Conservation (phyloP, 2,113 vertebrate species). For the Erythrocercus mccallii region DNA sequence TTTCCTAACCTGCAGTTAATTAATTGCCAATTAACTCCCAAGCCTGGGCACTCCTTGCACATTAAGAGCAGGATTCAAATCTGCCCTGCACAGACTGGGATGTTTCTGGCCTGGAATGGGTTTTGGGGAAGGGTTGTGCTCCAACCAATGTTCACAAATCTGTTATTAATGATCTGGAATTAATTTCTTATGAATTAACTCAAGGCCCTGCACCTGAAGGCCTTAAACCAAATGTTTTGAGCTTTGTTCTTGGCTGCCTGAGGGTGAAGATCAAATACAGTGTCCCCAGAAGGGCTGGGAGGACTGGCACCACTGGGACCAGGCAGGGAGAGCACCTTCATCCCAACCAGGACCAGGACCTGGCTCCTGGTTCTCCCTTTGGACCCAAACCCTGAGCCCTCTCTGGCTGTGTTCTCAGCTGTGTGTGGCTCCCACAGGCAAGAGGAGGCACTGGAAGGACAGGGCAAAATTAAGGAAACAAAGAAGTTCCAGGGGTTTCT, state of each 20-base stretch:
- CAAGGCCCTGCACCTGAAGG: background rate
- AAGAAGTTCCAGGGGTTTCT: background rate
- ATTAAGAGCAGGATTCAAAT: background rate
- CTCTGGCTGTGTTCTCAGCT: fast-evolving
- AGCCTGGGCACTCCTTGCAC: background rate
- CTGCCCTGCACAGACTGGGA: background rate
- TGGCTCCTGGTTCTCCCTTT: background rate
- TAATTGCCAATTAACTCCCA: background rate
- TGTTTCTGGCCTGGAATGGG: background rate
- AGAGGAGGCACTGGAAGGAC: background rate
- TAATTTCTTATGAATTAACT: background rate
- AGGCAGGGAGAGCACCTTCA: background rate
- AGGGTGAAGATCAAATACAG: background rate
- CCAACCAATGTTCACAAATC: background rate
- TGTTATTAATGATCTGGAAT: background rate
- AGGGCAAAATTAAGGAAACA: background rate
- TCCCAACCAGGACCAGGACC: background rate
- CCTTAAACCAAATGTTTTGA: background rate
- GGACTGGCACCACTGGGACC: too few relatives aligned
- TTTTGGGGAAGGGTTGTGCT: background rate
- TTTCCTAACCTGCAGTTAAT: background rate
- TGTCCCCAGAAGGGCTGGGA: too few relatives aligned
- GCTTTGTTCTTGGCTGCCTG: background rate
- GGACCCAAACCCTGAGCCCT: background rate
- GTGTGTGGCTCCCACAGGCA: background rate